Conservation (phyloP, 2,888 invertebrate genomes). For the Aleiodes leptofemur region DNA sequence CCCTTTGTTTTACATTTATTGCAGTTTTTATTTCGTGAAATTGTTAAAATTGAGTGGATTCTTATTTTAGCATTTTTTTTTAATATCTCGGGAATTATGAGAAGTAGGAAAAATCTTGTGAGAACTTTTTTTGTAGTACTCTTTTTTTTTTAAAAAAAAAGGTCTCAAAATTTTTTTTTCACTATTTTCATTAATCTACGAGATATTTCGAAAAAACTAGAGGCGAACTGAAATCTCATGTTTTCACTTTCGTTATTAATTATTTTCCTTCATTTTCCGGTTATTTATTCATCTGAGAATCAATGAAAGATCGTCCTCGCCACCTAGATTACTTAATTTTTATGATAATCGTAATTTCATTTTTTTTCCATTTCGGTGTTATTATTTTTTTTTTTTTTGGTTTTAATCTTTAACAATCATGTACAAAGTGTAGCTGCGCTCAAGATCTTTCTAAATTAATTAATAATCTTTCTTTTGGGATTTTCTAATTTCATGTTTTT, state of each 20-base stretch:
- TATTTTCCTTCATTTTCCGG: slow-evolving; percentile 17
- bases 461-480: slow-evolving; percentile 12
- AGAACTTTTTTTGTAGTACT: too few species aligned
- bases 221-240: too few species aligned
- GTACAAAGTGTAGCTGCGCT: slow-evolving; percentile 68
- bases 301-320: slow-evolving; percentile 32
- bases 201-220: background rate
- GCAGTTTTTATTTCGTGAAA: too few species aligned
- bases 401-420: slow-evolving; percentile 60
- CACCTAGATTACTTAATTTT: slow-evolving; percentile 32
- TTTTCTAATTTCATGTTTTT: slow-evolving; percentile 24
- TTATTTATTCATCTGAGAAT: slow-evolving; percentile 20
- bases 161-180: background rate
- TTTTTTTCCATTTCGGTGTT: slow-evolving; percentile 24
- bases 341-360: slow-evolving; percentile 19
- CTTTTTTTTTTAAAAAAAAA: too few species aligned
- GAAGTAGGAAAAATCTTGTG: too few species aligned
- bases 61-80: too few species aligned
- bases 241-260: too few species aligned
- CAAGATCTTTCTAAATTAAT: slow-evolving; percentile 42
- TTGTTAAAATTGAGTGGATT: too few species aligned
- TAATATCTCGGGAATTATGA: too few species aligned
- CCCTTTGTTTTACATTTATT: background rate
- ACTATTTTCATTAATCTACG: background rate
- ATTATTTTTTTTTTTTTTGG: slow-evolving; percentile 11